A percentile compares a stretch with the other conserved stretches of the same genome.
Evolutionary conservation across 2,113 vertebrate genomes (phyloP).

Genomic region (Ptilonorhynchus violaceus): DNA sequence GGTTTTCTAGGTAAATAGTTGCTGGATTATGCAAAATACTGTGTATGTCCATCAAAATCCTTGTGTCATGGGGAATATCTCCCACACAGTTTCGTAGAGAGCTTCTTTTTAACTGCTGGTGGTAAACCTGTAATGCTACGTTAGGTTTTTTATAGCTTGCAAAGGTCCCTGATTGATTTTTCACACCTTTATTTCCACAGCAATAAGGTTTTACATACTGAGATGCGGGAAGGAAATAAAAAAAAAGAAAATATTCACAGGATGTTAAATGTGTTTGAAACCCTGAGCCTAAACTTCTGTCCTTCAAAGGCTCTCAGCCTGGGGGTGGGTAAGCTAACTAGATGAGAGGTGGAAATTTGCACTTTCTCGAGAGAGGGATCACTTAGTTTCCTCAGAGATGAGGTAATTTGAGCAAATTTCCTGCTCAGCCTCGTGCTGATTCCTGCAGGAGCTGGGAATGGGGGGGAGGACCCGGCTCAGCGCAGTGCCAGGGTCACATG

Average conservation of each 20-base stretch:
- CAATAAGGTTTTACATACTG: constrained; percentile 39
- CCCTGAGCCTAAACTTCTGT: not conserved
- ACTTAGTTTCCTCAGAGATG: not conserved
- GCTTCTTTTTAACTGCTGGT: not conserved
- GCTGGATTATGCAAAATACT: not conserved
- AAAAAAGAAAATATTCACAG: not conserved
- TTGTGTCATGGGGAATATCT: not conserved
- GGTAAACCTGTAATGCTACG: constrained; percentile 9
- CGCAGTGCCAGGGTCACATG: rapidly evolving
- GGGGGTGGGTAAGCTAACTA: not conserved
- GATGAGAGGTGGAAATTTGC: not conserved
- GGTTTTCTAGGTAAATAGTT: constrained; percentile 15
- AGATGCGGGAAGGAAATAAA: not conserved
- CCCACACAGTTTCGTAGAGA: not conserved
- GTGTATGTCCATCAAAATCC: not conserved
- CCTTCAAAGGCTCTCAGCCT: not conserved
- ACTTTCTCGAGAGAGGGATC: not conserved
- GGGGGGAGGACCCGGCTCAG: too few species aligned
- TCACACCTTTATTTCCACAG: constrained; percentile 48
- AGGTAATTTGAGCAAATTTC: not conserved
- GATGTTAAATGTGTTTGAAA: not conserved
- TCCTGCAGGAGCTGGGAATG: not conserved
- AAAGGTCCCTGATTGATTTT: constrained; percentile 40
- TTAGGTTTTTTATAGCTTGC: constrained; percentile 37
- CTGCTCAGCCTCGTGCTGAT: not conserved